phyloP scores from a whole-genome alignment of 92 coral and sea anemone genomes.

The Epizoanthus scotinus region DNA sequence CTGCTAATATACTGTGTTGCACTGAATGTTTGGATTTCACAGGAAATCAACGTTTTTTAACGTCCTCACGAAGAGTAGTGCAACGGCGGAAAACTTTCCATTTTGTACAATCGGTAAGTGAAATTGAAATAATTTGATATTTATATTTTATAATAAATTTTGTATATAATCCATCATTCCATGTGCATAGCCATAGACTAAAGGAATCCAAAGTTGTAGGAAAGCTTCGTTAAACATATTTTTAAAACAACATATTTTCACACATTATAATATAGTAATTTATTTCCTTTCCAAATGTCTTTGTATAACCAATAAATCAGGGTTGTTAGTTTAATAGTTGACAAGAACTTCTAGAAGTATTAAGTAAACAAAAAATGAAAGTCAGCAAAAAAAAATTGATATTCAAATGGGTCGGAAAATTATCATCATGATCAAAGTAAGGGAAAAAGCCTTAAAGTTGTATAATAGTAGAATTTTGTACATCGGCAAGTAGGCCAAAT shows the following conservation, averaged over 20 bases:
- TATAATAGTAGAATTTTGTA: no score
- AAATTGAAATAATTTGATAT: no score
- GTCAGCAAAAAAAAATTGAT: background rate
- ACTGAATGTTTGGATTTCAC: conserved; percentile 8
- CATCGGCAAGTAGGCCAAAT: no score
- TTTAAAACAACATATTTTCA: no score
- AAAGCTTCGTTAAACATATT: no score
- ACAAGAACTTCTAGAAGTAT: no score
- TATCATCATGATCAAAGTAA: no score
- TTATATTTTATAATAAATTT: background rate
- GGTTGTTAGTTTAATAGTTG: background rate
- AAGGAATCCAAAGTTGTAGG: no score
- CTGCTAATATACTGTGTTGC: conserved; percentile 19
- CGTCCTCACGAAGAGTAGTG: conserved; percentile 94
- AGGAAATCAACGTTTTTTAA: conserved; percentile 98
- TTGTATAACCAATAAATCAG: background rate
- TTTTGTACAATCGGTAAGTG: conserved; percentile 97
- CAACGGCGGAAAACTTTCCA: conserved; percentile 93
- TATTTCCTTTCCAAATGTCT: background rate
- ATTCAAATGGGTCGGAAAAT: background rate
- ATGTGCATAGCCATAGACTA: background rate
- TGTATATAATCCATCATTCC: conserved; percentile 8
- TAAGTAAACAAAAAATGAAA: background rate
- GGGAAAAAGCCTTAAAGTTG: no score
- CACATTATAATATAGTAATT: background rate